These are phyloP conservation scores for Eptatretus burgeri DNA, from an alignment of 2,113 vertebrate species.

Conservation along the genomic window DNA sequence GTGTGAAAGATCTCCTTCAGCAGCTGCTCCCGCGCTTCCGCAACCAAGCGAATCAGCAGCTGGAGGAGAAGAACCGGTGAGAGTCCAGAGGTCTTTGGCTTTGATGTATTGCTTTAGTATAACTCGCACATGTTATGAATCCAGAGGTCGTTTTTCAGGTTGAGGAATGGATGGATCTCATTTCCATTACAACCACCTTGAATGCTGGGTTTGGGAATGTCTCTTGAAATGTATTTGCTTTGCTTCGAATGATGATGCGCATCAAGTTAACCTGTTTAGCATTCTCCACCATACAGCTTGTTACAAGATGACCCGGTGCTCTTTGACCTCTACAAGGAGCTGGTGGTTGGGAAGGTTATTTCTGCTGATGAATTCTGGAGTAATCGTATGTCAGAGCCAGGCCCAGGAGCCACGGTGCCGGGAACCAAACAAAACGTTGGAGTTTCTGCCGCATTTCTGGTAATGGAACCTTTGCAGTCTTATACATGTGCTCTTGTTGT, in stretches of 20 bases:
- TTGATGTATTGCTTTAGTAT: no score
- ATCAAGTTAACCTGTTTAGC: conserved; percentile 14
- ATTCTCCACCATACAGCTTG: conserved; percentile 36
- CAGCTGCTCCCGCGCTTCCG: conserved; percentile 91
- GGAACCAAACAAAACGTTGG: conserved; percentile 66
- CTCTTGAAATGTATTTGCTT: no score
- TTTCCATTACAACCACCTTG: no score
- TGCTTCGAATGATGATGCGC: no score
- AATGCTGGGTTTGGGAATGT: no score
- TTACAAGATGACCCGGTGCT: conserved; percentile 92
- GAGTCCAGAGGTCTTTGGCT: no score
- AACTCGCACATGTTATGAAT: no score
- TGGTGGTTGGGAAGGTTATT: conserved; percentile 93
- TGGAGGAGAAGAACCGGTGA: conserved; percentile 92
- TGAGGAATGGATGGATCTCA: no score
- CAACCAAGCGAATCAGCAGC: conserved; percentile 89
- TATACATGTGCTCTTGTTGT: background rate
- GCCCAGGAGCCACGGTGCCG: conserved; percentile 24
- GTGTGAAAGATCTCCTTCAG: conserved; percentile 78
- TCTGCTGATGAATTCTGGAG: conserved; percentile 96
- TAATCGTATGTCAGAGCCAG: conserved; percentile 44
- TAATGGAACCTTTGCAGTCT: conserved; percentile 16
- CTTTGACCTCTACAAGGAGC: conserved; percentile 94
- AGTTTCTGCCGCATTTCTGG: conserved; percentile 92
- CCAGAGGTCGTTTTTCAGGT: no score